Base-by-base conservation (phyloP, 1,140 invertebrate species). In the Drosophila kurseongensis region DNA sequence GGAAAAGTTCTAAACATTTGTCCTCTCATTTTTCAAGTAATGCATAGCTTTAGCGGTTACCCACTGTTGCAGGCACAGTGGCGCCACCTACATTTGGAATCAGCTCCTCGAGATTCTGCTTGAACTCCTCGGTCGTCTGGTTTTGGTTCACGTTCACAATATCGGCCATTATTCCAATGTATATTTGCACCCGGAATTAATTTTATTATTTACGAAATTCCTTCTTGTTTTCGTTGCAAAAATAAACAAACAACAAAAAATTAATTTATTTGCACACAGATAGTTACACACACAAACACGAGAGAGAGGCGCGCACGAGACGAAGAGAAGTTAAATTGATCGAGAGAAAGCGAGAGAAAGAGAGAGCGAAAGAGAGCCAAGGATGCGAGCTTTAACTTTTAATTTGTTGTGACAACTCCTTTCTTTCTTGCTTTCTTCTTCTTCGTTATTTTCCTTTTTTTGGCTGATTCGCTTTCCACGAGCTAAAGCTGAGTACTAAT, bases 61-160 rank as follows among this genome's bases (percentile, higher is more conserved):
- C 13, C 63, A 63, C 63, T 63, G 63, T 51, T 18, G 29, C 32
- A 23, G 56, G 29, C 48, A 29, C 13, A 2, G 51, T 67, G 56
- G 54, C 59, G 58, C 45, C 54, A 79, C 42, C 61, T 91, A 92
- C 91, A 66, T 73, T 71, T 50, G 91, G 91, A 40, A 91, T 45
- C 18, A 88, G 50, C 50, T 92, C 91, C 73, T 91, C 84, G 54
- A 92, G 68, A 61, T 80, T 90, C 69, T 63, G 88, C 65, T 71
- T 91, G 62, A 84, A 92, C 69, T 92, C 91, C 73, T 86, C 81
- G 36, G 80, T 62, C 23, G 76, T 75, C 55, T 86, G 67, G 56
- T 91, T 83, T 35, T 91, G 90, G 14, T 90, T 83, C 48, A 91
- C 57, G 71, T 89, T 78, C 50, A 85, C 56, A 72, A 92, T 90